Evolutionary conservation across 1,140 invertebrate genomes (phyloP), one percentile per base, ranked within the genome.

Genomic region (Leptonema lineaticorne): DNA sequence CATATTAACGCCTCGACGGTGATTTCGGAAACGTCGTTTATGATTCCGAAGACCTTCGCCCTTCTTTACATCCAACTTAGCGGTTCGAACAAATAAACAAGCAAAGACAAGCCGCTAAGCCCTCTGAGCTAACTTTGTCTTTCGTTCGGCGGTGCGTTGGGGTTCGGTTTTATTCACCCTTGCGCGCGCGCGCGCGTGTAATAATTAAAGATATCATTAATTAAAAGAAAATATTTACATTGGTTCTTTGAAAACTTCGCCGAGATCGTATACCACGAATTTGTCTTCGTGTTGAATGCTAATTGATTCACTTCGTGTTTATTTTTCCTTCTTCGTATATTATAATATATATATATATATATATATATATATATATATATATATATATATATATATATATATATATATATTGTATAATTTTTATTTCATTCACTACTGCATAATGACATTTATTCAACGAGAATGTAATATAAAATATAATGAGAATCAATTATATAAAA

Each of bases 221-320:
- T 62, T 62, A 62, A 62, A 62, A 33, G 59, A 62, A 62, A 62
- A 62, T 62, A 62, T 62, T 62, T 62, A 27, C 37, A 2, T 20
- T 53, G 48, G 27, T 24, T 26, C 33, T 16, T 4, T 6, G 59
- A 62, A 45, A 62, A 45, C 59, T 62, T 62, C 16, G 33, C 2
- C 33, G 33, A 27, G 24, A 4, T 60, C 33, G 29, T 58, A 26
- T 4, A 16, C 9, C 59, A 16, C 16, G 14, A 4, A 4, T 16
- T 20, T 8, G 28, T 59, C 5, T 53, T 22, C 48, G 4, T 9
- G 18, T 20, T 53, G 27, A 37, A 62, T 62, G 33, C 33, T 62
- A 45, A 62, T 62, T 62, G 59, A 62, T 62, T 26, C 20, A 27
- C 48, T 8, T 33, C 14, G 28, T 28, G 57, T 33, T 30, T 59